Evolutionary conservation across 2,888 invertebrate species (phyloP).

Genomic region (Phyllotreta cruciferae): DNA sequence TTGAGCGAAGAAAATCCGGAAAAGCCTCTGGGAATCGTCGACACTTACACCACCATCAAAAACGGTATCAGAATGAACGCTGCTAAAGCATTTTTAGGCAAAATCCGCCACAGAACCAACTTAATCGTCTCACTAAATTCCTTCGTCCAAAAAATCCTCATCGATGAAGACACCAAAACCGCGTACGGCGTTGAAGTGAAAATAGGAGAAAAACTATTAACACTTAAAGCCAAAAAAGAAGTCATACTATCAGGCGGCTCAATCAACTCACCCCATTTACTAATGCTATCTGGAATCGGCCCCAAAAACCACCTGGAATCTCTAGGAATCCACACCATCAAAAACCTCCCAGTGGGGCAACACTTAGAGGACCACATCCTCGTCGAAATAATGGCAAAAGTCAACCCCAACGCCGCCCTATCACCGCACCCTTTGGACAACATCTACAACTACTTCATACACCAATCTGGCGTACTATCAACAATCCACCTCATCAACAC

Average conservation of each 20-base stretch:
- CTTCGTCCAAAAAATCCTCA: slow-evolving; percentile 64
- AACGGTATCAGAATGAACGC: slow-evolving; percentile 61
- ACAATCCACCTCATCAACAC: slow-evolving; percentile 60
- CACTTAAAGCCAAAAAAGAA: slow-evolving; percentile 67
- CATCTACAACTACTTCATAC: slow-evolving; percentile 61
- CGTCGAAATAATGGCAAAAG: slow-evolving; percentile 48
- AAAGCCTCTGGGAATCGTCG: slow-evolving; percentile 50
- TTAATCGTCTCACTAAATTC: slow-evolving; percentile 67
- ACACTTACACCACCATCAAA: slow-evolving; percentile 50
- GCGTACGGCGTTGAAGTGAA: slow-evolving; percentile 61
- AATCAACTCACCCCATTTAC: slow-evolving; percentile 71
- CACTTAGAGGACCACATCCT: slow-evolving; percentile 66
- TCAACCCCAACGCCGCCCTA: slow-evolving; percentile 16
- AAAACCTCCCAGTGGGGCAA: slow-evolving; percentile 63
- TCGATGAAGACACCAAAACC: slow-evolving; percentile 59
- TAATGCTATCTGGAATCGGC: slow-evolving; percentile 74
- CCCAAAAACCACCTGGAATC: slow-evolving; percentile 62
- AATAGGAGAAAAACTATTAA: slow-evolving; percentile 50
- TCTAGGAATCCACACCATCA: slow-evolving; percentile 59
- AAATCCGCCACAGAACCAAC: slow-evolving; percentile 63
- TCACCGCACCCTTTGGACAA: slow-evolving; percentile 52
- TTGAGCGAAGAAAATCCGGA: slow-evolving; percentile 45
- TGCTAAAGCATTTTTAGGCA: slow-evolving; percentile 75
- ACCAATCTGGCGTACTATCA: slow-evolving; percentile 62
- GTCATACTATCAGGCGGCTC: slow-evolving; percentile 72